Percentiles rank a stretch among this genome's conserved stretches.
Evolutionary conservation across 35 echinoderm and acorn worm species (phyloP).

Genomic region (Diadema setosum): DNA sequence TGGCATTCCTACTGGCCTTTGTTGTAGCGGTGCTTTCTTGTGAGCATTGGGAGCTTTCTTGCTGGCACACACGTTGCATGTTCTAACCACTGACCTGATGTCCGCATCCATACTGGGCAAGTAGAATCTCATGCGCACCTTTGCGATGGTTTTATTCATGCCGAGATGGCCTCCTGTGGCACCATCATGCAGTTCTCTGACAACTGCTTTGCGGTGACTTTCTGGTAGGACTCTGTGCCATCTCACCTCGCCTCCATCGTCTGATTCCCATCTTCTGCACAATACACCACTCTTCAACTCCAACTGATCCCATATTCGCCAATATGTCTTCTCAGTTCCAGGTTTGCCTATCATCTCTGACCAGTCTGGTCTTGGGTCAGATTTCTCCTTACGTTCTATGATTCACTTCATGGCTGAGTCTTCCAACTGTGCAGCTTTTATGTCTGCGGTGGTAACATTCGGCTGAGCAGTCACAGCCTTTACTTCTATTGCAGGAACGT

Average conservation of each 20-base stretch:
- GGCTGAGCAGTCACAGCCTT: not conserved
- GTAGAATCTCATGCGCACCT: conserved; percentile 46
- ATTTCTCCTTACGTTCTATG: not conserved
- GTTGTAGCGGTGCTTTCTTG: not conserved
- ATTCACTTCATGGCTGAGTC: not conserved
- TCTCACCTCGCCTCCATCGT: not conserved
- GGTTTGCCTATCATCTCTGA: not conserved
- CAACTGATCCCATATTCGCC: not conserved
- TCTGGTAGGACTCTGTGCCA: conserved; percentile 34
- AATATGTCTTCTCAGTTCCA: not conserved
- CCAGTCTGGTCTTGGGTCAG: not conserved
- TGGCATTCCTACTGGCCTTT: not conserved
- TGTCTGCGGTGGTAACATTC: not conserved
- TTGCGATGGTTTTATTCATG: conserved; percentile 16
- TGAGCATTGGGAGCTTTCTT: conserved; percentile 6
- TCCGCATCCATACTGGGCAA: not conserved
- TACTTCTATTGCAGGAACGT: not conserved
- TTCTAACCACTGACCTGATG: not conserved
- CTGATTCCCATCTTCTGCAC: conserved; percentile 25
- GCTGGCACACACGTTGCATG: conserved; percentile 22
- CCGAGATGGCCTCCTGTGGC: conserved; percentile 42
- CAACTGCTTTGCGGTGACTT: not conserved
- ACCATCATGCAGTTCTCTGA: conserved; percentile 5
- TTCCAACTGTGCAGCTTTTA: not conserved
- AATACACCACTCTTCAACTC: not conserved